These are phyloP conservation scores for Eriosoma lanigerum DNA, from an alignment of 1,140 invertebrate genomes.

Conservation along the genomic window DNA sequence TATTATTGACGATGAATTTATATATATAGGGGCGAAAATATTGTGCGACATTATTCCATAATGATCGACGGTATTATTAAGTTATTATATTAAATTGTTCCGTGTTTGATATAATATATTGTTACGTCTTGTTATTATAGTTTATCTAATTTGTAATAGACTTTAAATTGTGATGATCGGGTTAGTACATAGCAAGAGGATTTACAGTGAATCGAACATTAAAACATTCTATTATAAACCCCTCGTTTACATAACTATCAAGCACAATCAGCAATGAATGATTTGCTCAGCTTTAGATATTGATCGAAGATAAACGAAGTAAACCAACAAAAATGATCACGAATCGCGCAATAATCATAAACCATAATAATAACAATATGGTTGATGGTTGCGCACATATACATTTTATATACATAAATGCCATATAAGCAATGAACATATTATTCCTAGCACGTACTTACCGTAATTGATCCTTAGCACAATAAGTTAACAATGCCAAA, in stretches of 20 bases:
- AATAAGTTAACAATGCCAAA: constrained; percentile 24
- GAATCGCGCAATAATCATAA: background rate
- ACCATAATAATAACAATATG: too few relatives aligned
- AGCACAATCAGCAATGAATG: constrained; percentile 9
- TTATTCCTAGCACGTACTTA: constrained; percentile 18
- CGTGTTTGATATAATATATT: too few relatives aligned
- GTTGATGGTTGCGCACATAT: background rate
- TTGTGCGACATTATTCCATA: too few relatives aligned
- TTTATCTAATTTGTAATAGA: too few relatives aligned
- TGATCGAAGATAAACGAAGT: background rate
- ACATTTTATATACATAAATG: background rate
- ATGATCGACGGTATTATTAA: too few relatives aligned
- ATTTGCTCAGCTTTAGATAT: background rate
- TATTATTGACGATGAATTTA: too few relatives aligned
- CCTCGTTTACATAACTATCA: background rate
- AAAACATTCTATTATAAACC: background rate
- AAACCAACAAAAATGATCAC: constrained; percentile 5
- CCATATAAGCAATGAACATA: background rate
- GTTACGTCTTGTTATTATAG: too few relatives aligned
- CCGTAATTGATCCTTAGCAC: constrained; percentile 28
- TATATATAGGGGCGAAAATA: too few relatives aligned
- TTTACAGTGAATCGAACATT: background rate
- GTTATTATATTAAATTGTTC: too few relatives aligned
- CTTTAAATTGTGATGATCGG: too few relatives aligned
- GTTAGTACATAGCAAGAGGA: background rate